Evolutionary conservation across 2,797 vertebrate species (phyloP), one percentile per base, ranked within the genome.

Genomic region (Eupleurogrammus muticus): DNA sequence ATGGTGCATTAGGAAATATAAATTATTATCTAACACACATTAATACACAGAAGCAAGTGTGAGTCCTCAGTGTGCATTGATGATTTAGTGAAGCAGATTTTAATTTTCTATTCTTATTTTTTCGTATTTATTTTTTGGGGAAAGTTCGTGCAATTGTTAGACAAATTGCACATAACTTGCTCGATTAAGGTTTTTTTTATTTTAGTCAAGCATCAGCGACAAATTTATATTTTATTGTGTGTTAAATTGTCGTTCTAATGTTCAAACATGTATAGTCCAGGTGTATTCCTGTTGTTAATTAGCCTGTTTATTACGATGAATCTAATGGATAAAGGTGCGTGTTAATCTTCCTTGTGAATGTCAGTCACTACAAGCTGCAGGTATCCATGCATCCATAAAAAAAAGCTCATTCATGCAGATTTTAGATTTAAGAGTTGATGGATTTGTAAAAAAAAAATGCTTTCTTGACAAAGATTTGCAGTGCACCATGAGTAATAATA

Each of bases 21-120:
- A 59, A 83, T 77, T 71, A 84, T 86, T 73, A 81, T 88, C 82
- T 59, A 69, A 59, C 54, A 17, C 62, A 69, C 70, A 76, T 77
- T 82, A 70, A 81, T 48, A 64, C 20, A 67, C 32, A 66, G 58
- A 69, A 57, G 32, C 2, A 12, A 44, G 23, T 24, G 32, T 34
- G 35, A 69, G 71, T 52, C 47, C 19, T 62, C 51, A 4, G 5
- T 49, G 20, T 46, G 13, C 59, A 53, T 81, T 49, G 71, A 69
- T 79, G 21, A 71, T 62, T 64, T 40, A 52, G 8, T 38, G 20
- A n/a, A 32, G 10, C 34, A 56, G 9, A 75, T 58, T 67, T 76
- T 51, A 61, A 55, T 57, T 42, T 57, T 42, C 16, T 38, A 23
- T 55, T 20, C 8, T 35, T 55, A n/a, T 7, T 9, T 2, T 1